Conservation (phyloP, 2,113 vertebrate species). For the Mellivora capensis region DNA sequence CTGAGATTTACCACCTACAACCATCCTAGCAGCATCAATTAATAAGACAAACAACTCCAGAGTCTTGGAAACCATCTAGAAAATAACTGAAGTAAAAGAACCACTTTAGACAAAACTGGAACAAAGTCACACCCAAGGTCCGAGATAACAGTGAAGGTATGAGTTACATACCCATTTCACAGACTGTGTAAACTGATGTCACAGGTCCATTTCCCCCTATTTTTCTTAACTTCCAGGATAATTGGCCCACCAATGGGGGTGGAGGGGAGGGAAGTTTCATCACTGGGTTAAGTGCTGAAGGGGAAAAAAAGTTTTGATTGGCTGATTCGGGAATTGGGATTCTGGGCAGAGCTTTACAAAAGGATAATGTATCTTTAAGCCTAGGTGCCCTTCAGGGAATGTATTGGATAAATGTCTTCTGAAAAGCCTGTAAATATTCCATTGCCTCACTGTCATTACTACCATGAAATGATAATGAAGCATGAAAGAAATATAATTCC, state of each 20-base stretch:
- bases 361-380: conserved; percentile 91
- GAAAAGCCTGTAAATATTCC: conserved; percentile 93
- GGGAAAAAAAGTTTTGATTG: conserved; percentile 79
- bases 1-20: too few relatives aligned
- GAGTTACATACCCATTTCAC: conserved; percentile 36
- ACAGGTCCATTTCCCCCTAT: background rate
- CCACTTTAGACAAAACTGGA: background rate
- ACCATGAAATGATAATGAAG: conserved; percentile 94
- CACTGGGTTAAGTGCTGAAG: conserved; percentile 56
- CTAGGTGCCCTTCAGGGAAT: conserved; percentile 92
- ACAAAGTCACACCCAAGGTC: background rate
- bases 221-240: conserved; percentile 50
- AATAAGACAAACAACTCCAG: background rate
- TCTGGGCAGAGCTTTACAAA: conserved; percentile 85
- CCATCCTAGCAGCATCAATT: background rate
- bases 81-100: background rate
- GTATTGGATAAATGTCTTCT: conserved; percentile 93
- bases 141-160: background rate
- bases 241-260: conserved; percentile 54
- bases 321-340: conserved; percentile 82
- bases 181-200: conserved; percentile 36
- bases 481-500: conserved; percentile 94
- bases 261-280: conserved; percentile 16
- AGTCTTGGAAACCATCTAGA: background rate
- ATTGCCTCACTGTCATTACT: conserved; percentile 92